These are phyloP conservation scores for Spea hammondii DNA, from an alignment of 2,797 vertebrate species.

Conservation along the genomic window DNA sequence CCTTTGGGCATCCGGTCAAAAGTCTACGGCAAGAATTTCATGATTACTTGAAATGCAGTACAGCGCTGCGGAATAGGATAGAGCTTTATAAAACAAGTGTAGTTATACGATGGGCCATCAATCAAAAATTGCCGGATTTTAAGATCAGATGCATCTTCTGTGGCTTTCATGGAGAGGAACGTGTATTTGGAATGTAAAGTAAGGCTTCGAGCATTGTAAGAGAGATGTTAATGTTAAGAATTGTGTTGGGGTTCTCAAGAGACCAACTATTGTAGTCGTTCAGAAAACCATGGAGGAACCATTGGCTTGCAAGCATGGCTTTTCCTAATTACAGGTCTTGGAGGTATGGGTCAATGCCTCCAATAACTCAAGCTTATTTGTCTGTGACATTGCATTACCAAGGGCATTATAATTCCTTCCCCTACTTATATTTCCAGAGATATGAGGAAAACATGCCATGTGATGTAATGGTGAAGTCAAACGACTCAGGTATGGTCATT, in stretches of 20 bases:
- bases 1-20: no score
- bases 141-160: no score
- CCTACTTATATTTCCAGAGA: background rate
- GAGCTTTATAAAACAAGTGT: no score
- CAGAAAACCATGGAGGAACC: constrained; percentile 3
- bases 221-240: constrained; percentile 22
- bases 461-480: constrained; percentile 18
- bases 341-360: constrained; percentile 35
- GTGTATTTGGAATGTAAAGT: background rate
- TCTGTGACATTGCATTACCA: constrained; percentile 5
- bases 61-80: no score
- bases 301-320: constrained; percentile 20
- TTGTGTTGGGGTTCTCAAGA: constrained; percentile 15
- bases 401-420: background rate
- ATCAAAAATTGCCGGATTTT: background rate
- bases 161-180: background rate
- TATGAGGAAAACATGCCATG: constrained; percentile 4
- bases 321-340: constrained; percentile 28
- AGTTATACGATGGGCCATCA: no score
- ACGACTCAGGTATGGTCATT: constrained; percentile 19
- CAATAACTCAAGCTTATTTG: constrained; percentile 38
- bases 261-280: constrained; percentile 24
- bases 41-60: no score
- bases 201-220: background rate
- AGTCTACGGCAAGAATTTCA: no score